Evolutionary conservation across 1,140 invertebrate species (phyloP).

Genomic region (Idris sp.): DNA sequence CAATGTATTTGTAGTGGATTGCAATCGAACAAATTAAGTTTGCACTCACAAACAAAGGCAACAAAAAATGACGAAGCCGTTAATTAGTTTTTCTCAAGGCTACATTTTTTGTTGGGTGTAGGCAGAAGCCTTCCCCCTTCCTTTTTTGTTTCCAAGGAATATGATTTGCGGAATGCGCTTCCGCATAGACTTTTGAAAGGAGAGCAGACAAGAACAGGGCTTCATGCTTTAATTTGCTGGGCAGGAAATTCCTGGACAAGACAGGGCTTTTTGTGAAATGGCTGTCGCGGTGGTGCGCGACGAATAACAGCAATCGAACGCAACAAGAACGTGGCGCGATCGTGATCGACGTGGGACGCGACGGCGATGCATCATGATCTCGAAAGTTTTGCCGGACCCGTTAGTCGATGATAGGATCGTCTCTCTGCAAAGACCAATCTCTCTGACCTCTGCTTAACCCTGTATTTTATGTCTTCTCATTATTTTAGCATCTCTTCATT

Average conservation of each 20-base stretch:
- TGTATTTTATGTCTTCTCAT: constrained; percentile 66
- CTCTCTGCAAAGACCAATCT: constrained; percentile 65
- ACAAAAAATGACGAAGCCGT: background rate
- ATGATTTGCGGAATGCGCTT: constrained; percentile 36
- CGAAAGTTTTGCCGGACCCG: constrained; percentile 70
- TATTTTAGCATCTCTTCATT: constrained; percentile 66
- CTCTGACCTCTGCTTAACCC: constrained; percentile 63
- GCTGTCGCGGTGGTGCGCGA: constrained; percentile 62
- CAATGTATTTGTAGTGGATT: constrained; percentile 10
- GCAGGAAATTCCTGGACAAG: constrained; percentile 66
- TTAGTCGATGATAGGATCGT: constrained; percentile 74
- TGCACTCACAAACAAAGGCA: background rate
- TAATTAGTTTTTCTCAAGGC: constrained; percentile 28
- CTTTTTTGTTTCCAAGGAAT: constrained; percentile 1
- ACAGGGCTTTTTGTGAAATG: constrained; percentile 51
- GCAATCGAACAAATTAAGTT: constrained; percentile 8
- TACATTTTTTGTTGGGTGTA: background rate
- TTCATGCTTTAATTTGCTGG: constrained; percentile 68
- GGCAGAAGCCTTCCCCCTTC: constrained; percentile 1
- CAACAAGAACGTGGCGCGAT: constrained; percentile 63
- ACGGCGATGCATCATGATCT: constrained; percentile 69
- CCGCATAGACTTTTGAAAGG: too few species aligned
- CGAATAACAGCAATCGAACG: constrained; percentile 61
- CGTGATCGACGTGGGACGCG: constrained; percentile 69
- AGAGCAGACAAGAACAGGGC: too few species aligned